Percentiles rank a stretch among this genome's conserved stretches.
phyloP scores from a whole-genome alignment of 2,797 vertebrate genomes.

The Mus caroli region DNA sequence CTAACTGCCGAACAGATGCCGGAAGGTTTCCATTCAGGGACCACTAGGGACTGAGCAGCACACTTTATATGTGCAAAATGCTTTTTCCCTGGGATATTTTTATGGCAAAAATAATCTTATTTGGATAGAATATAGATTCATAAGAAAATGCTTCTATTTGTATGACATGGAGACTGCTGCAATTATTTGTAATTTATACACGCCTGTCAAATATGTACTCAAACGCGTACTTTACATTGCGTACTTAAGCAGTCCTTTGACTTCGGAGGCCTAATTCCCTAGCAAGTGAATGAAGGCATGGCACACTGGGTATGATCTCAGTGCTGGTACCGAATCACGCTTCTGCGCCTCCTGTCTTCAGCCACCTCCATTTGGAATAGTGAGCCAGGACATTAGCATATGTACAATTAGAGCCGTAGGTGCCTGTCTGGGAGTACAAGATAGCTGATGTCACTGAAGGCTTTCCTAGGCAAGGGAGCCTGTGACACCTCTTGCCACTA shows the following conservation, averaged over 20 bases:
- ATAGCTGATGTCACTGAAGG: background rate
- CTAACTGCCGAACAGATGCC: background rate
- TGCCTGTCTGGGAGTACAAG: background rate
- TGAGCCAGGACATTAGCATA: background rate
- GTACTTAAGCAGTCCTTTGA: background rate
- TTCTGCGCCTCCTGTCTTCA: background rate
- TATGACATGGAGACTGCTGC: background rate
- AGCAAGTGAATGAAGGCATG: background rate
- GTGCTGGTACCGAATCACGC: background rate
- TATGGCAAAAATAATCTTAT: background rate
- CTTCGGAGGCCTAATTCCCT: background rate
- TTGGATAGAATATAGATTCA: background rate
- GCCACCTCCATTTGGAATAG: background rate
- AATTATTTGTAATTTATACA: background rate
- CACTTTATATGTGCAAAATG: background rate
- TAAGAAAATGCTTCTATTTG: background rate
- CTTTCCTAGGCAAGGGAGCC: background rate
- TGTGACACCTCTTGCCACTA: background rate
- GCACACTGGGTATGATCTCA: background rate
- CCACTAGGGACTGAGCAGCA: background rate
- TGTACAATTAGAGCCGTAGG: background rate
- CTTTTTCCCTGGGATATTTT: slow-evolving; percentile 41
- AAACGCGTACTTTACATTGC: background rate
- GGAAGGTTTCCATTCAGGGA: background rate
- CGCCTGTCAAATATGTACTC: background rate